These are phyloP conservation scores for Eupristina koningsbergeri DNA, from an alignment of 1,140 invertebrate species.

Conservation along the genomic window DNA sequence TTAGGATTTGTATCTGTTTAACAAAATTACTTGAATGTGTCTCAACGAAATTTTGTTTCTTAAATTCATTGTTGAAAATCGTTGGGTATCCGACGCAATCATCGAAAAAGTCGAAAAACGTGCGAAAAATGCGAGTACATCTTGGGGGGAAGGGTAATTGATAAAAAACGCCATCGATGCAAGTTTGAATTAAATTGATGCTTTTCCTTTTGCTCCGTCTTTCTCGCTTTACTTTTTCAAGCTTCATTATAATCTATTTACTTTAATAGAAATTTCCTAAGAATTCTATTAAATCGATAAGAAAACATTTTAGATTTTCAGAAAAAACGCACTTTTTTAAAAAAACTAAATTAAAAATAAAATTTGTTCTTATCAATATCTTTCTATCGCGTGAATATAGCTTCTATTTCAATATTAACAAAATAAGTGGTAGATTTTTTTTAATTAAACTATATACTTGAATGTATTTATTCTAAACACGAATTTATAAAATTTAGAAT, in stretches of 20 bases:
- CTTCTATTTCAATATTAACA: too few species aligned
- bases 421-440: too few species aligned
- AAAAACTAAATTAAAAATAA: too few species aligned
- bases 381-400: too few species aligned
- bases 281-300: background rate
- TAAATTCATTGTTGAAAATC: constrained; percentile 43
- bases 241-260: background rate
- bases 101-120: constrained; percentile 45
- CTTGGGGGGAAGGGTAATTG: background rate
- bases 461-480: too few species aligned
- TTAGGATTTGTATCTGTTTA: constrained; percentile 22
- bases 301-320: background rate
- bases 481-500: too few species aligned
- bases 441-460: too few species aligned
- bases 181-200: background rate
- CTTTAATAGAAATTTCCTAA: background rate
- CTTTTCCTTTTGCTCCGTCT: background rate
- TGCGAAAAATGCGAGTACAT: background rate
- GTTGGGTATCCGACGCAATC: background rate
- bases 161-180: constrained; percentile 13
- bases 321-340: too few species aligned
- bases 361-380: too few species aligned
- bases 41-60: constrained; percentile 29
- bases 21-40: background rate
- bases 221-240: constrained; percentile 15